Evolutionary conservation across 2,888 invertebrate species (phyloP).

Genomic region (Branchellion lobata): DNA sequence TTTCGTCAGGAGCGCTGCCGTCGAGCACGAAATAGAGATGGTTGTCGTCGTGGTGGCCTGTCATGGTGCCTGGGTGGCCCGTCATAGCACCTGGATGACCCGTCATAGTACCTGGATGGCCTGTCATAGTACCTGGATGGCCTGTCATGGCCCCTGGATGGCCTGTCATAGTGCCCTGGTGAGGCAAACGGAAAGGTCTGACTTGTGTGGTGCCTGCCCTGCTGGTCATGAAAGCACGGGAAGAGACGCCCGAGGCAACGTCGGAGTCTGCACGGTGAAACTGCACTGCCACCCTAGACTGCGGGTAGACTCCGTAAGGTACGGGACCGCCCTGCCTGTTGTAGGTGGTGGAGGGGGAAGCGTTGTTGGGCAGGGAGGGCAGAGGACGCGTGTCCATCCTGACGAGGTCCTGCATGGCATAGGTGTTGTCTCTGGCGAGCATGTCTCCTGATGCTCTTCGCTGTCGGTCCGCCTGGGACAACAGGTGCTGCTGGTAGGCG

Average conservation of each 20-base stretch:
- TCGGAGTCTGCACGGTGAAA: conserved; percentile 37
- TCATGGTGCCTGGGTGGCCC: too few relatives aligned
- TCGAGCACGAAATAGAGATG: conserved; percentile 48
- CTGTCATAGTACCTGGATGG: too few relatives aligned
- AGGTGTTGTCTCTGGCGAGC: conserved; percentile 45
- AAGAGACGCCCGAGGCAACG: neutral
- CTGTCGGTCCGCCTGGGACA: conserved; percentile 11
- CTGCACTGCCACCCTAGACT: conserved; percentile 45
- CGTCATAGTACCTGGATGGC: too few relatives aligned
- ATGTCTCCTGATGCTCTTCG: conserved; percentile 45
- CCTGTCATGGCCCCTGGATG: too few relatives aligned
- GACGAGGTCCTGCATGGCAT: conserved; percentile 46
- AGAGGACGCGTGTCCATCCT: conserved; percentile 51
- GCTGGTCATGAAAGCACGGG: neutral
- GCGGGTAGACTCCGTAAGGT: conserved; percentile 30
- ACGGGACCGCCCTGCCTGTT: conserved; percentile 11
- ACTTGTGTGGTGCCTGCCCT: conserved; percentile 2
- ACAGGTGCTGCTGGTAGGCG: neutral
- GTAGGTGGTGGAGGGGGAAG: conserved; percentile 23
- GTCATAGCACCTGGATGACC: too few relatives aligned
- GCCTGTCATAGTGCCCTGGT: neutral
- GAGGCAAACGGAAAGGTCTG: neutral
- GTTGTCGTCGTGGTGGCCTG: conserved; percentile 33
- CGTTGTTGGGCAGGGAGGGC: conserved; percentile 47
- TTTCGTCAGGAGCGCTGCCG: conserved; percentile 42